Conservation (phyloP, 2,888 invertebrate genomes). For the Scaeva pyrastri region DNA sequence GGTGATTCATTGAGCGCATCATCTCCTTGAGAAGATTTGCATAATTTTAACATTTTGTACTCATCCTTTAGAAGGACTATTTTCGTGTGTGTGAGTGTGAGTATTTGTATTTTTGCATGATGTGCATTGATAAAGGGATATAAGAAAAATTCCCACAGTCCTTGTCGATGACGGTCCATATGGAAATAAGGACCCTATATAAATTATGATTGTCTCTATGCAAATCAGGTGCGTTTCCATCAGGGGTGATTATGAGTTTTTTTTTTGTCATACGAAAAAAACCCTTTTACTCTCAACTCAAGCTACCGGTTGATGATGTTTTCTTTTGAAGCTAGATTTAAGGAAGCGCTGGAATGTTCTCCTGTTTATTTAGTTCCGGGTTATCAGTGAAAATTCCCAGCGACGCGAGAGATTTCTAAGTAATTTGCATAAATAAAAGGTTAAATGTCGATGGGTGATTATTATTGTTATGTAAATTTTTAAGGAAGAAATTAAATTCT, state of each 20-base stretch:
- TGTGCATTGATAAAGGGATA: constrained; percentile 48
- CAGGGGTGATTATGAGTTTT: constrained; percentile 49
- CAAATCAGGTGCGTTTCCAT: constrained; percentile 57
- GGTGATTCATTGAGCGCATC: constrained; percentile 64
- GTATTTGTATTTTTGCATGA: constrained; percentile 15
- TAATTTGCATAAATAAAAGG: constrained; percentile 59
- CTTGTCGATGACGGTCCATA: constrained; percentile 21
- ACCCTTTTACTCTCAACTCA: constrained; percentile 9
- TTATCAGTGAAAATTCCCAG: constrained; percentile 57
- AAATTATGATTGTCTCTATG: constrained; percentile 67
- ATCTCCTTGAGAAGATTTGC: constrained; percentile 63
- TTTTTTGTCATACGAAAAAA: constrained; percentile 13
- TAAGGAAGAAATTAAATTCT: constrained; percentile 24
- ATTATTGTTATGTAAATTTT: constrained; percentile 65
- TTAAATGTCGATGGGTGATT: constrained; percentile 63
- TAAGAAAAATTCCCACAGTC: constrained; percentile 67
- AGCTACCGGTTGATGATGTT: not conserved
- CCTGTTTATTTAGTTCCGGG: constrained; percentile 65
- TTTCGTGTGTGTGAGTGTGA: not conserved
- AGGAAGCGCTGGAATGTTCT: constrained; percentile 19
- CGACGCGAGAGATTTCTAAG: constrained; percentile 33
- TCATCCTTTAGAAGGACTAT: not conserved
- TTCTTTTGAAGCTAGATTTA: not conserved
- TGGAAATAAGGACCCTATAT: constrained; percentile 52
- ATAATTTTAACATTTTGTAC: constrained; percentile 64